phyloP scores from a whole-genome alignment of 1,140 invertebrate species.

The Mylabris phalerata region DNA sequence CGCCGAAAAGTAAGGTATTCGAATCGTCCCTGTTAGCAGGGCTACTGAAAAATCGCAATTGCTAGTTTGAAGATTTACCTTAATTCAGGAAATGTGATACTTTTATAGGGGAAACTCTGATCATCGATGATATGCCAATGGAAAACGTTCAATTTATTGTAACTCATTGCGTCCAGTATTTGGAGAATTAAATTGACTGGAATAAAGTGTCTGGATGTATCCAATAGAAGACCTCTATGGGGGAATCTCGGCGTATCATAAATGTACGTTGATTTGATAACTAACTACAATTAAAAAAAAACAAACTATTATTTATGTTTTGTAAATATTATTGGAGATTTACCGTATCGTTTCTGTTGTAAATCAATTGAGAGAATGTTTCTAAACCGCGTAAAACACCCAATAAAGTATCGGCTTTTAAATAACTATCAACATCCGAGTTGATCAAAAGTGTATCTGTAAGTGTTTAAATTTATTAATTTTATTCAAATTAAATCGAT shows the following conservation, averaged over 20 bases:
- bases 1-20: no score
- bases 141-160: constrained; percentile 87
- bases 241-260: constrained; percentile 65
- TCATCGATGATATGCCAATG: constrained; percentile 95
- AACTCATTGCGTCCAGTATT: constrained; percentile 74
- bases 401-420: constrained; percentile 55
- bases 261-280: constrained; percentile 50
- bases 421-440: constrained; percentile 25
- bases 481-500: constrained; percentile 57
- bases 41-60: no score
- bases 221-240: constrained; percentile 72
- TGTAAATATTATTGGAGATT: constrained; percentile 39
- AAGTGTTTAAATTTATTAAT: constrained; percentile 51
- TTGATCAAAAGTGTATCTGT: constrained; percentile 41
- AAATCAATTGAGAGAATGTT: constrained; percentile 67
- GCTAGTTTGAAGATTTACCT: constrained; percentile 44
- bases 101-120: constrained; percentile 83
- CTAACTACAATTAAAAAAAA: constrained; percentile 40
- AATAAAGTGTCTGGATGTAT: constrained; percentile 77
- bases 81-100: constrained; percentile 63
- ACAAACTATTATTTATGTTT: neutral
- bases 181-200: constrained; percentile 55
- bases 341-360: constrained; percentile 42
- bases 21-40: no score
- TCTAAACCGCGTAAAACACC: constrained; percentile 71